Conservation (phyloP, 2,888 invertebrate species). For the Drosophila helvetica region DNA sequence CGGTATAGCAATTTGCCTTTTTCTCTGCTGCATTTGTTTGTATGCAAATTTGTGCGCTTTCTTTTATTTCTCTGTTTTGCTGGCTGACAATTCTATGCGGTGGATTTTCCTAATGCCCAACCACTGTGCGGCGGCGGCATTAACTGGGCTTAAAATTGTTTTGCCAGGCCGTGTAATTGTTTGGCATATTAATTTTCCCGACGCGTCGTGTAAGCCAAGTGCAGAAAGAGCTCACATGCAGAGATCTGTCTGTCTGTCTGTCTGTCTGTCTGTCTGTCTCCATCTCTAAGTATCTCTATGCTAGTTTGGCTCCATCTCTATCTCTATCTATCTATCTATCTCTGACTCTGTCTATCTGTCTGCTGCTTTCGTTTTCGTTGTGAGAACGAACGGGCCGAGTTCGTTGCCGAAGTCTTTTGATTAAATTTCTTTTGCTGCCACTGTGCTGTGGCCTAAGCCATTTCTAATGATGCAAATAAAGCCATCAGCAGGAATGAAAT, state of each 20-base stretch:
- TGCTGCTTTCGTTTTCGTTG: slow-evolving; percentile 69
- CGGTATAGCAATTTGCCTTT: too few relatives aligned
- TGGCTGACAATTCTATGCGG: slow-evolving; percentile 18
- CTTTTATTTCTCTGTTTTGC: slow-evolving; percentile 15
- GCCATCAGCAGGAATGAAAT: slow-evolving; percentile 46
- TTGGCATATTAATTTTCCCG: slow-evolving; percentile 71
- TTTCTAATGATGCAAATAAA: slow-evolving; percentile 57
- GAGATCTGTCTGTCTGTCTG: slow-evolving; percentile 48
- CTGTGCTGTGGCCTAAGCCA: slow-evolving; percentile 47
- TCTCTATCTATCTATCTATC: slow-evolving; percentile 10
- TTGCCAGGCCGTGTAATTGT: slow-evolving; percentile 71
- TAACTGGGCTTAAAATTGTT: slow-evolving; percentile 75
- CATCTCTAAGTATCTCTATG: slow-evolving; percentile 14
- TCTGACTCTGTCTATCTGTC: slow-evolving; percentile 29
- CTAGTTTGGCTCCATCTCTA: slow-evolving; percentile 11
- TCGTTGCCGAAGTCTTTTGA: slow-evolving; percentile 68
- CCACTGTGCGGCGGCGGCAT: slow-evolving; percentile 64
- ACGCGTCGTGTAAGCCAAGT: slow-evolving; percentile 69
- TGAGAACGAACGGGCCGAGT: slow-evolving; percentile 69
- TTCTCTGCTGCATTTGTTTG: slow-evolving; percentile 9
- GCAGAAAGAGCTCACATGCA: slow-evolving; percentile 66
- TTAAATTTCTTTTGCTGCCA: slow-evolving; percentile 40
- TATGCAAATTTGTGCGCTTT: slow-evolving; percentile 34
- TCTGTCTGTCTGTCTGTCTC: slow-evolving; percentile 40
- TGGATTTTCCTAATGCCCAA: slow-evolving; percentile 15